Percentiles rank a stretch among this genome's conserved stretches.
These are phyloP conservation scores for Notothenia rossii DNA, from an alignment of 2,113 vertebrate species.

Conservation along the genomic window DNA sequence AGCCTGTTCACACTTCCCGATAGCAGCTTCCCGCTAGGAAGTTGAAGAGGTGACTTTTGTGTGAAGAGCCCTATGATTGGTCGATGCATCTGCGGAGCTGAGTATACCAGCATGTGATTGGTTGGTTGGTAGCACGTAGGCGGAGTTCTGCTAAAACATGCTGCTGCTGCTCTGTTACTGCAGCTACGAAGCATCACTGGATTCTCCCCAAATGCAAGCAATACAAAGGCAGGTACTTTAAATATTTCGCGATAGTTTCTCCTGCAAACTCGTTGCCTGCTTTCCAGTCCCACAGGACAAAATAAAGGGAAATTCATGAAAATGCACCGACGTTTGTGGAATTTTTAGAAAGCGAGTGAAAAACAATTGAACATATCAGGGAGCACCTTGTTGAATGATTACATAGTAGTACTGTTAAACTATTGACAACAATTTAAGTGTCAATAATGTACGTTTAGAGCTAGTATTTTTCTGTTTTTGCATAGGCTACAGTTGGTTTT, in stretches of 20 bases:
- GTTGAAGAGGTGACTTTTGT: conserved; percentile 74
- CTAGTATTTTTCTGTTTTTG: background rate
- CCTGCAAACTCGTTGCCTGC: background rate
- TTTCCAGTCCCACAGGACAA: background rate
- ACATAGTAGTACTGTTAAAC: background rate
- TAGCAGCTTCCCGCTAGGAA: conserved; percentile 81
- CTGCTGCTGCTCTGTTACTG: background rate
- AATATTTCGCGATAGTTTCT: background rate
- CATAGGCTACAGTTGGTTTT: background rate
- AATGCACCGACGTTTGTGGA: background rate
- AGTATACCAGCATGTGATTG: conserved; percentile 71
- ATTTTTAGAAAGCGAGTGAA: background rate
- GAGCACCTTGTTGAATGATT: background rate
- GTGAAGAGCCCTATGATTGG: conserved; percentile 75
- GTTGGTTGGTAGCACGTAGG: conserved; percentile 7
- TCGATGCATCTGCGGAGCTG: background rate
- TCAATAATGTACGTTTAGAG: background rate
- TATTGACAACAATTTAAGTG: background rate
- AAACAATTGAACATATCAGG: background rate
- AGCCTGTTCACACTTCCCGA: background rate
- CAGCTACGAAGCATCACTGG: background rate
- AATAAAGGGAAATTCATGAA: background rate
- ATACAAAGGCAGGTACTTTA: background rate
- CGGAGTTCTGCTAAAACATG: background rate
- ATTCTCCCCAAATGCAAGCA: background rate